phyloP scores from a whole-genome alignment of 2,888 invertebrate species.

The Leucania comma region DNA sequence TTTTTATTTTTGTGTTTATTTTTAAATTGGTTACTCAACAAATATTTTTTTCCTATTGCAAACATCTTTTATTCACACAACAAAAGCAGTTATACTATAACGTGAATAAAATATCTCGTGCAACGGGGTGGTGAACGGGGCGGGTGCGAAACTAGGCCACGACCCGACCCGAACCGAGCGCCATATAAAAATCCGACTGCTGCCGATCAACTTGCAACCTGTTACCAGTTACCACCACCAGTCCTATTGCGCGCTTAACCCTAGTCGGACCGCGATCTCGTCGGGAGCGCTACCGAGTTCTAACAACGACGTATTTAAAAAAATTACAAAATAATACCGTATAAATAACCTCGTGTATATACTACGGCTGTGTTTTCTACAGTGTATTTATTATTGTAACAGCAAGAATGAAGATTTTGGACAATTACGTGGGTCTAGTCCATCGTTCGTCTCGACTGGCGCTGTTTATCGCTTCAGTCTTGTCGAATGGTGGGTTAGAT shows the following conservation, averaged over 20 bases:
- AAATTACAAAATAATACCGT: slow-evolving; percentile 8
- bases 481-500: slow-evolving; percentile 89
- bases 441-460: slow-evolving; percentile 84
- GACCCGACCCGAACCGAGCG: slow-evolving; percentile 51
- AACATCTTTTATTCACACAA: slow-evolving; percentile 5
- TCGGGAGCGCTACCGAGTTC: slow-evolving; percentile 20
- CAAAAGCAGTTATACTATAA: slow-evolving; percentile 19
- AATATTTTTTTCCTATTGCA: slow-evolving; percentile 9
- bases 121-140: slow-evolving; percentile 61
- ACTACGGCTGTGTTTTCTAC: background rate
- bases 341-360: slow-evolving; percentile 2
- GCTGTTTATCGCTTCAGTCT: slow-evolving; percentile 83
- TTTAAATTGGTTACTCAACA: too few species aligned
- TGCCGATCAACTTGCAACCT: slow-evolving; percentile 63
- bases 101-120: slow-evolving; percentile 45
- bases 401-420: slow-evolving; percentile 52
- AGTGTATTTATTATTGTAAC: slow-evolving; percentile 22
- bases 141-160: slow-evolving; percentile 58
- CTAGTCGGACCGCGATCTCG: slow-evolving; percentile 45
- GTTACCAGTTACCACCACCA: slow-evolving; percentile 53
- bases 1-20: too few species aligned
- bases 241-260: slow-evolving; percentile 53
- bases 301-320: background rate
- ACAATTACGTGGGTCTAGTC: slow-evolving; percentile 67
- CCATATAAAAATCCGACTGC: slow-evolving; percentile 57